phyloP scores from a whole-genome alignment of 2,113 vertebrate species.

The Microtus richardsoni region DNA sequence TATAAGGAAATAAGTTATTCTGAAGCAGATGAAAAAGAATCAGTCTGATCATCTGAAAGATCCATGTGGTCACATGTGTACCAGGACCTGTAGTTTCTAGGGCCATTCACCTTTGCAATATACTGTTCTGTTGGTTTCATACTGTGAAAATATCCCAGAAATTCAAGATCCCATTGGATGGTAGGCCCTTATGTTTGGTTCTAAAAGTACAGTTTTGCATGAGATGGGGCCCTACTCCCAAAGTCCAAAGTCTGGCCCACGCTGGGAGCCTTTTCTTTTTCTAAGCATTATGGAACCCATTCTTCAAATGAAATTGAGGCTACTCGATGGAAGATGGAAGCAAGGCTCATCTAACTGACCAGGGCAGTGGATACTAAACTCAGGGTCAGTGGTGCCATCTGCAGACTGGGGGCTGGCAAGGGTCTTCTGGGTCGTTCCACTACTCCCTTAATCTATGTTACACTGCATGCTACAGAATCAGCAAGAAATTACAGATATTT shows the following conservation, averaged over 20 bases:
- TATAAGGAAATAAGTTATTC: not conserved
- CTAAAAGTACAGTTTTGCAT: conserved; percentile 22
- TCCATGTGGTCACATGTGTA: not conserved
- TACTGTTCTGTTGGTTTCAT: not conserved
- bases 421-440: not conserved
- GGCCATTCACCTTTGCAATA: not conserved
- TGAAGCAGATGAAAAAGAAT: not conserved
- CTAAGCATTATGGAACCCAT: not conserved
- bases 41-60: not conserved
- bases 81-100: not conserved
- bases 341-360: not conserved
- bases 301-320: conserved; percentile 20
- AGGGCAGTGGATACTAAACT: not conserved
- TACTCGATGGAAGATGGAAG: not conserved
- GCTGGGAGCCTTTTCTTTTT: not conserved
- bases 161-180: not conserved
- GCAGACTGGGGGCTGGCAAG: not conserved
- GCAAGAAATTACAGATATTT: not conserved
- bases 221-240: not conserved
- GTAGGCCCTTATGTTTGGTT: not conserved
- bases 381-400: not conserved
- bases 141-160: not conserved
- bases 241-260: not conserved
- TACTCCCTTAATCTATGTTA: not conserved
- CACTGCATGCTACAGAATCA: not conserved